Percentiles rank a stretch among this genome's conserved stretches.
phyloP scores from a whole-genome alignment of 2,113 vertebrate genomes.

The Mormoops blainvillei region DNA sequence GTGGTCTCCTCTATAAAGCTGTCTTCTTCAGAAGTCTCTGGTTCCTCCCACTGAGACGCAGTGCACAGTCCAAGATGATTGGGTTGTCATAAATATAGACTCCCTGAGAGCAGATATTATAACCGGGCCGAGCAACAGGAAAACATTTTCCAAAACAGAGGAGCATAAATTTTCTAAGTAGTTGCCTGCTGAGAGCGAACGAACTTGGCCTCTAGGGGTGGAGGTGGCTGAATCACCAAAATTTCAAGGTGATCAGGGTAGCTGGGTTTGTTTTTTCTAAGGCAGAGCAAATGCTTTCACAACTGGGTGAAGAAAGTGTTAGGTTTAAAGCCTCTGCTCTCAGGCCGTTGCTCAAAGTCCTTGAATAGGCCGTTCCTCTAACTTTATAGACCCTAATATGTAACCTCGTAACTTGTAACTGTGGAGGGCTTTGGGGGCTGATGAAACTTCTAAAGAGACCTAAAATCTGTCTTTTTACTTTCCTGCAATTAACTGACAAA shows the following conservation, averaged over 20 bases:
- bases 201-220: not conserved
- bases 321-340: not conserved
- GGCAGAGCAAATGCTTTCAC: not conserved
- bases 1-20: not conserved
- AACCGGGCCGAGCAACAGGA: not conserved
- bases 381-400: not conserved
- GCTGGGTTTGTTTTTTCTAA: not conserved
- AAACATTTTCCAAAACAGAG: not conserved
- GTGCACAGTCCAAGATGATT: not conserved
- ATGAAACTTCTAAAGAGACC: not conserved
- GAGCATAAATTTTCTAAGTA: not conserved
- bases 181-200: not conserved
- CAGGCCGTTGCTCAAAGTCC: not conserved
- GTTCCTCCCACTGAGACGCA: not conserved
- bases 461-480: not conserved
- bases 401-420: not conserved
- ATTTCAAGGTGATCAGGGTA: not conserved
- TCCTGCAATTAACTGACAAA: not conserved
- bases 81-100: constrained; percentile 13
- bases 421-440: not conserved
- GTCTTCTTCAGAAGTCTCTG: not conserved
- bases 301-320: not conserved
- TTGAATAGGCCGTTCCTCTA: not conserved
- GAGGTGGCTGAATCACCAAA: not conserved
- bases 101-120: constrained; percentile 28